These are phyloP conservation scores for Periplaneta americana DNA, from an alignment of 1,140 invertebrate species.

Conservation along the genomic window DNA sequence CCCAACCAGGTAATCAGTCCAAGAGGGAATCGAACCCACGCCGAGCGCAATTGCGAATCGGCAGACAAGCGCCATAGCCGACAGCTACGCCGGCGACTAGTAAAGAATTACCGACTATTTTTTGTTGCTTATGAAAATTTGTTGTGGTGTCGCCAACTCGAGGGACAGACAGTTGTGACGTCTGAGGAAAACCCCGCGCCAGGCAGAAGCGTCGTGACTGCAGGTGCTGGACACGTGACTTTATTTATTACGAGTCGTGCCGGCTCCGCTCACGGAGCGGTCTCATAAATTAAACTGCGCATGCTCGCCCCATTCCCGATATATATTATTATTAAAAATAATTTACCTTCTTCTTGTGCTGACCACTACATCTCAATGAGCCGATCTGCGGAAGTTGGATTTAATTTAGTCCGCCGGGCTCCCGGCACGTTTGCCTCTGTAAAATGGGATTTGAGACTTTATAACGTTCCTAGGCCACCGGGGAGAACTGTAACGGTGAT, in stretches of 20 bases:
- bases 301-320: neutral
- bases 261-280: neutral
- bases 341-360: neutral
- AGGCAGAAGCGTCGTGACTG: neutral
- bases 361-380: neutral
- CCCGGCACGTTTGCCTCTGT: neutral
- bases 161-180: neutral
- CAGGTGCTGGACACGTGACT: neutral
- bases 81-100: too few species aligned
- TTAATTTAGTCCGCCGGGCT: neutral
- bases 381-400: neutral
- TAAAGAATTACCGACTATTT: too few species aligned
- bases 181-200: neutral
- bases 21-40: too few species aligned
- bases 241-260: neutral
- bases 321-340: neutral
- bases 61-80: too few species aligned
- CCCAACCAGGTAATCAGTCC: too few species aligned
- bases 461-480: too few species aligned
- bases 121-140: too few species aligned
- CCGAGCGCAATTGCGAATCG: too few species aligned
- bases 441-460: neutral
- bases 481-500: too few species aligned
- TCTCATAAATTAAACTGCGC: neutral
- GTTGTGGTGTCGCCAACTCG: too few species aligned